Conservation (phyloP, 2,888 invertebrate species). For the Petrolisthes cinctipes region DNA sequence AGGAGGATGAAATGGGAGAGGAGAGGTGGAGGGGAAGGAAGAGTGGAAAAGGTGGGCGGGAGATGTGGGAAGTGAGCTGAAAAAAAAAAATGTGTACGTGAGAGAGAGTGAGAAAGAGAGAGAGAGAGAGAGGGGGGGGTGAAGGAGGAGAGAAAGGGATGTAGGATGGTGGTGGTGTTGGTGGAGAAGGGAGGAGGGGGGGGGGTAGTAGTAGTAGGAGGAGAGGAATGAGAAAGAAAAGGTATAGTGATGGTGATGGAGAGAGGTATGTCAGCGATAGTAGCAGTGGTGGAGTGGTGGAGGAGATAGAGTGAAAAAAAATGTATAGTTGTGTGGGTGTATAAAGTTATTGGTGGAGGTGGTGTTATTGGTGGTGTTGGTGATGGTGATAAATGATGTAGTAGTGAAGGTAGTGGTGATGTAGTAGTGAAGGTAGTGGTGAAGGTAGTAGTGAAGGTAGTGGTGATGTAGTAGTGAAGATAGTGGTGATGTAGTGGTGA, state of each 20-base stretch:
- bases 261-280: not conserved
- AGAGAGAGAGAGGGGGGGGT: not conserved
- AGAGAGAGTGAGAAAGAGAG: not conserved
- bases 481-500: not conserved
- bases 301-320: not conserved
- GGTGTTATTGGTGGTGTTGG: not conserved
- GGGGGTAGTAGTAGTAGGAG: too few species aligned
- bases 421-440: not conserved
- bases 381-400: not conserved
- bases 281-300: not conserved
- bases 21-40: not conserved
- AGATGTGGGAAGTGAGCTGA: not conserved
- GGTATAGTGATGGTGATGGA: not conserved
- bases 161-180: not conserved
- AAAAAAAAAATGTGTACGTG: not conserved
- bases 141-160: not conserved
- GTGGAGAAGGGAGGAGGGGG: not conserved
- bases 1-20: not conserved
- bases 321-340: not conserved
- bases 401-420: not conserved
- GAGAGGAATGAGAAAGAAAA: not conserved
- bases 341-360: not conserved
- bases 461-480: not conserved
- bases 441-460: not conserved
- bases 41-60: not conserved